Evolutionary conservation across 2,113 vertebrate species (phyloP).

Genomic region (Phyllostomus discolor): DNA sequence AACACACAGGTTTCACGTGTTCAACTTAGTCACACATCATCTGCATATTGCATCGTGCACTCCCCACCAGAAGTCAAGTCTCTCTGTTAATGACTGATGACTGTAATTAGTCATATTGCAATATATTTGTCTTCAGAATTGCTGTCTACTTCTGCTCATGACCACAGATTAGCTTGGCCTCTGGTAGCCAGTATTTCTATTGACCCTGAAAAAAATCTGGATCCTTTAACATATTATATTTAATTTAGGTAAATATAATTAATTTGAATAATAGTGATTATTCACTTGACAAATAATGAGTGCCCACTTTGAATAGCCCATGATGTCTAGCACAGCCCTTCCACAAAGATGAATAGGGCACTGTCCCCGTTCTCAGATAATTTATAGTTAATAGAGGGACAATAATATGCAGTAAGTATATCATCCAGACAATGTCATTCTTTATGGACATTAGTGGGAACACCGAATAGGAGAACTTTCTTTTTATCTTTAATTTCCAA

Average conservation of each 20-base stretch:
- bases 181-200: not conserved
- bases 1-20: not conserved
- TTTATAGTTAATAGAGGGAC: not conserved
- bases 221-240: not conserved
- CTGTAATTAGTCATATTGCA: slow-evolving; percentile 41
- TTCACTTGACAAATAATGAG: slow-evolving; percentile 23
- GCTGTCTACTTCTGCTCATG: not conserved
- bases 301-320: not conserved
- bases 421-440: not conserved
- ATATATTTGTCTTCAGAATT: slow-evolving; percentile 56
- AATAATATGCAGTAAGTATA: not conserved
- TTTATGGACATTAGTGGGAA: not conserved
- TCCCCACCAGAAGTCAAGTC: not conserved
- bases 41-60: not conserved
- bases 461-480: not conserved
- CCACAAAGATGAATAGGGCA: not conserved
- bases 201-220: not conserved
- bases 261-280: not conserved
- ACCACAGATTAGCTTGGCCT: not conserved
- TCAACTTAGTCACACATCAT: not conserved
- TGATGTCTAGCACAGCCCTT: not conserved
- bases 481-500: slow-evolving; percentile 33
- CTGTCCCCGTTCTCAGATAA: not conserved
- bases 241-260: slow-evolving; percentile 28
- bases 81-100: not conserved